phyloP scores from a whole-genome alignment of 2,888 invertebrate species.

The Sphaeridia pumilis region DNA sequence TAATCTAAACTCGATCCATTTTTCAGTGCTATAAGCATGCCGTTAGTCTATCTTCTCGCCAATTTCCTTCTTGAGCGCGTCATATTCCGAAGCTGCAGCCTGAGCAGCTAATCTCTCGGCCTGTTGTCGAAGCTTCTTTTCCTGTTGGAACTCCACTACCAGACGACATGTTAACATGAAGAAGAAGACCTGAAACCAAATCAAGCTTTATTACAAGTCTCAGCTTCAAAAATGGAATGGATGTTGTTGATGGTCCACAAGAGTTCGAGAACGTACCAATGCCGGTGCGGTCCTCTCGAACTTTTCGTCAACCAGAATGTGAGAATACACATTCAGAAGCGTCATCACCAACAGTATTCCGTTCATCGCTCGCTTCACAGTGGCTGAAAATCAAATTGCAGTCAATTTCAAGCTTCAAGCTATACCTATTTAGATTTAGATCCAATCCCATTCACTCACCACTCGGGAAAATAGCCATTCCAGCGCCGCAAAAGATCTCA shows the following conservation, averaged over 20 bases:
- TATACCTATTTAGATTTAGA: neutral
- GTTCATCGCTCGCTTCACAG: constrained; percentile 82
- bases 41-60: constrained; percentile 43
- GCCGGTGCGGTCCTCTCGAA: constrained; percentile 83
- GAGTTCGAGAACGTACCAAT: no score
- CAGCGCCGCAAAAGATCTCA: constrained; percentile 71
- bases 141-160: constrained; percentile 63
- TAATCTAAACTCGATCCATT: no score
- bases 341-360: constrained; percentile 68
- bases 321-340: constrained; percentile 82
- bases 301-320: constrained; percentile 82
- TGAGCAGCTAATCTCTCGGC: constrained; percentile 36
- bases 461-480: constrained; percentile 65
- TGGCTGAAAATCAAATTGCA: constrained; percentile 52
- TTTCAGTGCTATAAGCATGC: no score
- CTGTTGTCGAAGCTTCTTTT: constrained; percentile 40
- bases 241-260: constrained; percentile 44
- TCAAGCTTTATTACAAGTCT: neutral
- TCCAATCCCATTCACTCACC: constrained; percentile 55
- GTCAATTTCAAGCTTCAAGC: no score
- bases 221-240: neutral
- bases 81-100: constrained; percentile 36
- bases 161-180: constrained; percentile 82
- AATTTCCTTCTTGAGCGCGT: constrained; percentile 37
- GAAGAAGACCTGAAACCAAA: constrained; percentile 53